Evolutionary conservation across 2,797 vertebrate species (phyloP).

Genomic region (Epinephelus coioides): DNA sequence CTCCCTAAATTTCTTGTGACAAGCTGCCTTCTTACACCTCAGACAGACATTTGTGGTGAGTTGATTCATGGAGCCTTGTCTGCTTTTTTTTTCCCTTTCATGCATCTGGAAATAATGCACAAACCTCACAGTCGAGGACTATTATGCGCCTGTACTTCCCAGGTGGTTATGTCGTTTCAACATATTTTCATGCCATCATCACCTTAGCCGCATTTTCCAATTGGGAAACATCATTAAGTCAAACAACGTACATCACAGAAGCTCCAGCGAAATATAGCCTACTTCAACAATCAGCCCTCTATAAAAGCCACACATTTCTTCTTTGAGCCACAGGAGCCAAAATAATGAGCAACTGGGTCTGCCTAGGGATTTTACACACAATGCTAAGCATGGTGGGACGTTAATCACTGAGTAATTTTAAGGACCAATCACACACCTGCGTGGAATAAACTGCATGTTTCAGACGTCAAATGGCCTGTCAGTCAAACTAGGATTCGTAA

Average conservation of each 20-base stretch:
- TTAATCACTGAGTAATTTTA: constrained; percentile 57
- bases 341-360: constrained; percentile 53
- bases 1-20: constrained; percentile 28
- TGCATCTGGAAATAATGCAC: constrained; percentile 15
- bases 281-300: constrained; percentile 23
- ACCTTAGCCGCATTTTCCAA: constrained; percentile 1
- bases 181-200: constrained; percentile 9
- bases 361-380: constrained; percentile 47
- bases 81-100: neutral
- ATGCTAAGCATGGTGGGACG: constrained; percentile 54
- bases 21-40: constrained; percentile 40
- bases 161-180: constrained; percentile 23
- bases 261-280: neutral
- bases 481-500: constrained; percentile 29
- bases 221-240: constrained; percentile 34
- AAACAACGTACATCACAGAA: constrained; percentile 22
- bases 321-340: constrained; percentile 49
- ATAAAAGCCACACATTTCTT: constrained; percentile 26
- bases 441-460: constrained; percentile 10
- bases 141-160: neutral
- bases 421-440: constrained; percentile 21
- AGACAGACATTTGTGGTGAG: constrained; percentile 29
- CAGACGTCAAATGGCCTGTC: constrained; percentile 35
- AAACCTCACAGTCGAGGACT: neutral
- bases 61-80: constrained; percentile 29